phyloP scores from a whole-genome alignment of 2,797 vertebrate species.

The Clamator glandarius region DNA sequence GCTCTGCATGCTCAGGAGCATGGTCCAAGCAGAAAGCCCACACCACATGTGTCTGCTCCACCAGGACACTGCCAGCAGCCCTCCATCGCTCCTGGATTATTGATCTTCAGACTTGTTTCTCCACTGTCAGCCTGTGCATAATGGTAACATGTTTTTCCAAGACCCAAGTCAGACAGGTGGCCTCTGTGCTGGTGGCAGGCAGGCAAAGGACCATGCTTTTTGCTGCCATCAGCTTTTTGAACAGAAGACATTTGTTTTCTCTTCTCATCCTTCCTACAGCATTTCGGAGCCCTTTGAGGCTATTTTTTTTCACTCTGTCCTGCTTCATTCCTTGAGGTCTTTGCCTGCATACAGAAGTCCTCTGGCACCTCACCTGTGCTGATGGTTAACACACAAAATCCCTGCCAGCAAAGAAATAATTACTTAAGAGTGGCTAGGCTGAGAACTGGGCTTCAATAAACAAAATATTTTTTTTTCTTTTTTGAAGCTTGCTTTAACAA shows the following conservation, averaged over 20 bases:
- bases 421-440: not conserved
- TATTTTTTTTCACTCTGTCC: not conserved
- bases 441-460: not conserved
- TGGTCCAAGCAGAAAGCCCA: not conserved
- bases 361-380: not conserved
- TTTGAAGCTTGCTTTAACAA: not conserved
- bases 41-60: accelerated
- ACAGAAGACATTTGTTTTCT: not conserved
- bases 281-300: not conserved
- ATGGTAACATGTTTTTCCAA: not conserved
- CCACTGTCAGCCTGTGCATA: accelerated
- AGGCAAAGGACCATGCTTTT: accelerated
- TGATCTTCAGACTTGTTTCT: not conserved
- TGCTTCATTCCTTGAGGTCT: not conserved
- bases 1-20: not conserved
- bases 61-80: not conserved
- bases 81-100: not conserved
- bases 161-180: accelerated
- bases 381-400: not conserved
- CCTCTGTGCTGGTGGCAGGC: not conserved
- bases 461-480: not conserved
- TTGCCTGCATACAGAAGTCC: not conserved
- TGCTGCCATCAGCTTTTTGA: not conserved
- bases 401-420: not conserved
- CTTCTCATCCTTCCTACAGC: not conserved